These are phyloP conservation scores for Molossus alvarezi DNA, from an alignment of 2,797 vertebrate species.

Conservation along the genomic window DNA sequence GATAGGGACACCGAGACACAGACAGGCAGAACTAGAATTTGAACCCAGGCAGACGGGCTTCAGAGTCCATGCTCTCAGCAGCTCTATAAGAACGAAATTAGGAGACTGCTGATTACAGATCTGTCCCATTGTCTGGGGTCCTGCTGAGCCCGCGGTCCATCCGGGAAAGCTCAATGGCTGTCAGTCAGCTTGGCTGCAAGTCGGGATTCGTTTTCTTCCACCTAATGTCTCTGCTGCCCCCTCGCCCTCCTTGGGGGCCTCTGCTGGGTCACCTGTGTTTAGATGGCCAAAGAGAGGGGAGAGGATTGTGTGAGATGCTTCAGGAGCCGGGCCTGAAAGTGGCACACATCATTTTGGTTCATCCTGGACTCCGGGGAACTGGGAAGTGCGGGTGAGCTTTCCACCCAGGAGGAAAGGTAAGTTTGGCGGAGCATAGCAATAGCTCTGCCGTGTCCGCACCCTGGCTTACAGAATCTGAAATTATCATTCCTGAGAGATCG, in stretches of 20 bases:
- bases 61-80: too few species aligned
- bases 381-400: background rate
- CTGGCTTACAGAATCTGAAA: background rate
- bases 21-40: too few species aligned
- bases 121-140: too few species aligned
- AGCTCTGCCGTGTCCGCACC: too few species aligned
- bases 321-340: too few species aligned
- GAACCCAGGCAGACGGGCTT: too few species aligned
- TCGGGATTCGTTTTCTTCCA: background rate
- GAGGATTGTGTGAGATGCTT: background rate
- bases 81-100: too few species aligned
- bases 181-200: too few species aligned
- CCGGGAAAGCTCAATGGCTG: too few species aligned
- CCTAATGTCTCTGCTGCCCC: background rate
- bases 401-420: background rate
- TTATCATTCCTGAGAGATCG: background rate
- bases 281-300: background rate
- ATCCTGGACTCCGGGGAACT: background rate
- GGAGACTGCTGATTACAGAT: too few species aligned
- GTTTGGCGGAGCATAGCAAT: background rate
- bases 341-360: background rate
- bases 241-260: background rate
- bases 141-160: too few species aligned
- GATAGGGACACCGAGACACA: too few species aligned
- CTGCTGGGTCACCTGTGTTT: background rate